phyloP scores from a whole-genome alignment of 1,140 invertebrate genomes.

The Anagrus nilaparvatae region DNA sequence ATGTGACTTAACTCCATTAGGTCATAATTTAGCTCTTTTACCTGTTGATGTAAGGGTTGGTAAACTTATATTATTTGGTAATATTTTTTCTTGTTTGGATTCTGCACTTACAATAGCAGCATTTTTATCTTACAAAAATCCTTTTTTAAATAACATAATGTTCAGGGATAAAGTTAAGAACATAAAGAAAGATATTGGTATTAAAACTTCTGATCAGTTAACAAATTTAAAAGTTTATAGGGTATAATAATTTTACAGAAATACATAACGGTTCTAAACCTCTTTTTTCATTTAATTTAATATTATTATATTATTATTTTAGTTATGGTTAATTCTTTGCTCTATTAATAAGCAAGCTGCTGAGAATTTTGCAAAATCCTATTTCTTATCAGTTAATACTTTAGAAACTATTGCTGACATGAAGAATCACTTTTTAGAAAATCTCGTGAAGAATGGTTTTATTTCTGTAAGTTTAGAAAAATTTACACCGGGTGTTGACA shows the following conservation, averaged over 20 bases:
- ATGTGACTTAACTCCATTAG: slow-evolving; percentile 74
- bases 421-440: slow-evolving; percentile 68
- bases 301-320: slow-evolving; percentile 21
- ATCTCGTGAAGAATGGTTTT: slow-evolving; percentile 68
- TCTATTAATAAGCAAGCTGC: slow-evolving; percentile 49
- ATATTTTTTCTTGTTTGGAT: slow-evolving; percentile 83
- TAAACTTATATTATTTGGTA: slow-evolving; percentile 81
- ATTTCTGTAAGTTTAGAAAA: slow-evolving; percentile 49
- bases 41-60: slow-evolving; percentile 84
- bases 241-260: slow-evolving; percentile 35
- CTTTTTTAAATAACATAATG: slow-evolving; percentile 66
- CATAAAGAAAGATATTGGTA: slow-evolving; percentile 60
- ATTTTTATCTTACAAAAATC: slow-evolving; percentile 73
- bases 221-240: slow-evolving; percentile 68
- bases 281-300: slow-evolving; percentile 1
- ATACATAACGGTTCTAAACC: slow-evolving; percentile 1
- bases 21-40: slow-evolving; percentile 78
- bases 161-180: slow-evolving; percentile 60
- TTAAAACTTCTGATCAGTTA: slow-evolving; percentile 68
- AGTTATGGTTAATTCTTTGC: slow-evolving; percentile 62
- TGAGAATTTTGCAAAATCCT: slow-evolving; percentile 56
- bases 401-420: slow-evolving; percentile 64
- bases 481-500: slow-evolving; percentile 51
- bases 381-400: slow-evolving; percentile 64
- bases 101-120: slow-evolving; percentile 89